These are phyloP conservation scores for Rhagonycha lutea DNA, from an alignment of 2,888 invertebrate genomes.

Conservation along the genomic window DNA sequence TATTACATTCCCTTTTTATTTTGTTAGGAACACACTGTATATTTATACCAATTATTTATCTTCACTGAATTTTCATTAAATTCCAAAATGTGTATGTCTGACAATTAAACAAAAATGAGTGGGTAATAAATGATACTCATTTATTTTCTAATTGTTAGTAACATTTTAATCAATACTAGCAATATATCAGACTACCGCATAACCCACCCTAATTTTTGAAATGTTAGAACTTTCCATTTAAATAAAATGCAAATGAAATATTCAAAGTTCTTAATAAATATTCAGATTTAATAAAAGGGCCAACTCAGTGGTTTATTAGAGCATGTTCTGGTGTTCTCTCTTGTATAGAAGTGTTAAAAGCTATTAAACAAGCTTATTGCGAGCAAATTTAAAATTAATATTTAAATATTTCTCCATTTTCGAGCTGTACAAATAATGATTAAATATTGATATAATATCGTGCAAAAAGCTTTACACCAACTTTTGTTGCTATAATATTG, in stretches of 20 bases:
- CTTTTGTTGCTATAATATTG: no score
- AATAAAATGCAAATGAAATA: neutral
- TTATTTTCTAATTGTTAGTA: neutral
- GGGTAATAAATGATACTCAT: neutral
- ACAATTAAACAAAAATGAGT: neutral
- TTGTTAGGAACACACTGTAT: neutral
- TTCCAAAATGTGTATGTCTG: neutral
- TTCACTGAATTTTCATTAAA: neutral
- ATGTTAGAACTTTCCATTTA: neutral
- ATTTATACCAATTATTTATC: neutral
- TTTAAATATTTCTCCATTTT: neutral
- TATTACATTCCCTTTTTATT: no score
- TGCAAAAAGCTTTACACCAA: neutral
- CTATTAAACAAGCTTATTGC: slow-evolving; percentile 25
- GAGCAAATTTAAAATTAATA: neutral
- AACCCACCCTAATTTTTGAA: neutral
- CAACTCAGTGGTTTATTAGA: slow-evolving; percentile 10
- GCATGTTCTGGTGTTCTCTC: slow-evolving; percentile 18
- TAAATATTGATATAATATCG: neutral
- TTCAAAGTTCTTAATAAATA: slow-evolving; percentile 14
- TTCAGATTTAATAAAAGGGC: slow-evolving; percentile 21
- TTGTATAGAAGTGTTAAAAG: slow-evolving; percentile 18
- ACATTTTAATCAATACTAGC: neutral
- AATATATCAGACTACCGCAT: neutral
- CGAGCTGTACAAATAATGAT: neutral